Percentiles rank a stretch among this genome's conserved stretches.
phyloP scores from a whole-genome alignment of 2,797 vertebrate genomes.

The Varecia variegata region DNA sequence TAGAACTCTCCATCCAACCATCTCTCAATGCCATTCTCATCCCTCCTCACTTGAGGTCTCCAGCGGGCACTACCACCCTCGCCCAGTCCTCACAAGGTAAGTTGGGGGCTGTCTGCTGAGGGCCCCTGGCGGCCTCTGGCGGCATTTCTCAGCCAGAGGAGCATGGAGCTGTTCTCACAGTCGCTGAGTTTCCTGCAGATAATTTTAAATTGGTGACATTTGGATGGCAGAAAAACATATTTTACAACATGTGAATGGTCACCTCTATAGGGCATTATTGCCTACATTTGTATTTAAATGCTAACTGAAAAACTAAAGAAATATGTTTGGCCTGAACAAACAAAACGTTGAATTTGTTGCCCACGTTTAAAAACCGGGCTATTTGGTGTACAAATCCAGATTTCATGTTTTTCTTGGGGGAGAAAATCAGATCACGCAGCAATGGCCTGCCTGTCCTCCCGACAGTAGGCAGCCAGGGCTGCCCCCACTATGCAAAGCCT shows the following conservation, averaged over 20 bases:
- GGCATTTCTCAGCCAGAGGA: neutral
- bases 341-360: neutral
- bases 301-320: neutral
- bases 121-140: too few species aligned
- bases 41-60: slow-evolving; percentile 93
- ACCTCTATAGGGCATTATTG: neutral
- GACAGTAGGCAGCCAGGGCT: neutral
- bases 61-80: slow-evolving; percentile 85
- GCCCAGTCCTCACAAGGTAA: slow-evolving; percentile 62
- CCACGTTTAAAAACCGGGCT: slow-evolving; percentile 3
- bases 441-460: neutral
- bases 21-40: slow-evolving; percentile 94
- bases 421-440: neutral
- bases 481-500: neutral
- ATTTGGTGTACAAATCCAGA: neutral
- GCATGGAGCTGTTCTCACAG: neutral
- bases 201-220: neutral
- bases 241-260: neutral
- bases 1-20: slow-evolving; percentile 95
- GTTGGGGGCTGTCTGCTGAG: neutral
- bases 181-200: neutral
- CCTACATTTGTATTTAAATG: neutral
- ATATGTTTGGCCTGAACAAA: neutral
- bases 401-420: slow-evolving; percentile 32
- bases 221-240: neutral